These are phyloP conservation scores for Peromyscus melanophrys DNA, from an alignment of 2,797 vertebrate species.

Conservation along the genomic window DNA sequence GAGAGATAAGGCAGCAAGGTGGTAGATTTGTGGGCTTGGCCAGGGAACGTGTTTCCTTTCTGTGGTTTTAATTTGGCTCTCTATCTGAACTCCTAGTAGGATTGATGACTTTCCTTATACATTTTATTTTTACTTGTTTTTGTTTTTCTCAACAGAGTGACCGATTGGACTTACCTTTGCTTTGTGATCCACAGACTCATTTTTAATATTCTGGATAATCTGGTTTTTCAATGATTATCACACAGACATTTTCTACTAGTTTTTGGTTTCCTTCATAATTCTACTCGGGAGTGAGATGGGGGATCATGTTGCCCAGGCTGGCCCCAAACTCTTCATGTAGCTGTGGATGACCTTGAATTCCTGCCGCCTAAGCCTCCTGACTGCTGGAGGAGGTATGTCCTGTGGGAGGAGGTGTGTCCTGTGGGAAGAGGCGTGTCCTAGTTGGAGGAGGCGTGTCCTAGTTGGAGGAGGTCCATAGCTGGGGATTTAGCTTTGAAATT, in stretches of 20 bases:
- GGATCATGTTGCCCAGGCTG: neutral
- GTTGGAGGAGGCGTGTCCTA: neutral
- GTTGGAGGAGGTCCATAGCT: neutral
- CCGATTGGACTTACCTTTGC: neutral
- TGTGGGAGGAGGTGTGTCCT: neutral
- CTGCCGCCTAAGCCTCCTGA: too few relatives aligned
- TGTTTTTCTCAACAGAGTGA: neutral
- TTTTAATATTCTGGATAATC: constrained; percentile 3
- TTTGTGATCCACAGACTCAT: constrained; percentile 9
- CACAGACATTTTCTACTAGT: neutral
- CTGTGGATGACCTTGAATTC: neutral
- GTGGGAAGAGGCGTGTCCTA: neutral
- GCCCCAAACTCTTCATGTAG: too few relatives aligned
- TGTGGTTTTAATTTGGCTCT: neutral
- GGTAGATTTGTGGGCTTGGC: rapidly evolving
- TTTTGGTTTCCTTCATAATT: neutral
- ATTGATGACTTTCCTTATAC: neutral
- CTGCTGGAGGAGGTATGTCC: neutral
- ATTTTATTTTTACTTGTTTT: neutral
- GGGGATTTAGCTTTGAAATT: neutral
- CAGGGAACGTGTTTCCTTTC: neutral
- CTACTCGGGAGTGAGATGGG: neutral
- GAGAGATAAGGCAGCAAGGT: rapidly evolving
- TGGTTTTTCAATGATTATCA: neutral
- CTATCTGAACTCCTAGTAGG: neutral